Evolutionary conservation across 2,113 vertebrate species (phyloP).

Genomic region (Turdus rufiventris): DNA sequence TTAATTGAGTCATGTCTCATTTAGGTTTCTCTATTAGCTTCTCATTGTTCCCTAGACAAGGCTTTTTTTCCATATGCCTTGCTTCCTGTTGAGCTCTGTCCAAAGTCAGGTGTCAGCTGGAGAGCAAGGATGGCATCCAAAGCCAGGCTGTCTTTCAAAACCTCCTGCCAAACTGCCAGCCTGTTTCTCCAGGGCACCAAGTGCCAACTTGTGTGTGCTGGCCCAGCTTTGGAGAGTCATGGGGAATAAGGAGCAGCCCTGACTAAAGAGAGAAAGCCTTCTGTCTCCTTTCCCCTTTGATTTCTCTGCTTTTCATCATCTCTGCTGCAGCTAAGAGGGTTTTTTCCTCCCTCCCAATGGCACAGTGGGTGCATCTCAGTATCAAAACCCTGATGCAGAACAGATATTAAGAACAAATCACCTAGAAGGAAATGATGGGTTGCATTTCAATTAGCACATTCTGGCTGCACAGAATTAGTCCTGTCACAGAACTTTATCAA

Average conservation of each 20-base stretch:
- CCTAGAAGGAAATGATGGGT: slow-evolving; percentile 42
- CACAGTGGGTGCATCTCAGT: slow-evolving; percentile 20
- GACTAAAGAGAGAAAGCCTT: slow-evolving; percentile 11
- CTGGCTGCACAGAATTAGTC: slow-evolving; percentile 19
- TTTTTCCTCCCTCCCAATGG: slow-evolving; percentile 12
- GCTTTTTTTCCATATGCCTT: slow-evolving; percentile 56
- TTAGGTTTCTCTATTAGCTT: slow-evolving; percentile 57
- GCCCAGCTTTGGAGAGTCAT: not conserved
- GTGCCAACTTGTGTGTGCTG: not conserved
- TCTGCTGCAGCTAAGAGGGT: not conserved
- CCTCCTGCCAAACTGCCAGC: slow-evolving; percentile 1
- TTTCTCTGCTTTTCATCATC: slow-evolving; percentile 37
- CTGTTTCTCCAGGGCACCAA: slow-evolving; percentile 24
- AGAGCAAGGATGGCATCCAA: slow-evolving; percentile 26
- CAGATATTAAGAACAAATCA: slow-evolving; percentile 41
- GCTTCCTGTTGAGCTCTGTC: slow-evolving; percentile 52
- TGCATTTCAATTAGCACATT: slow-evolving; percentile 47
- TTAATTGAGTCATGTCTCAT: slow-evolving; percentile 70
- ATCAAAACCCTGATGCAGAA: slow-evolving; percentile 26
- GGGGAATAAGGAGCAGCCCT: not conserved
- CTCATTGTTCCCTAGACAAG: slow-evolving; percentile 59
- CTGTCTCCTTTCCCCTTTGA: slow-evolving; percentile 34
- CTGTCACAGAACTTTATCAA: slow-evolving; percentile 21
- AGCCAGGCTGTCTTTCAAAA: not conserved
- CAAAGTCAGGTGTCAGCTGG: slow-evolving; percentile 65